Percentiles rank a stretch among this genome's conserved stretches.
Conservation (phyloP, 2,797 vertebrate species). For the Presbytis comata region DNA sequence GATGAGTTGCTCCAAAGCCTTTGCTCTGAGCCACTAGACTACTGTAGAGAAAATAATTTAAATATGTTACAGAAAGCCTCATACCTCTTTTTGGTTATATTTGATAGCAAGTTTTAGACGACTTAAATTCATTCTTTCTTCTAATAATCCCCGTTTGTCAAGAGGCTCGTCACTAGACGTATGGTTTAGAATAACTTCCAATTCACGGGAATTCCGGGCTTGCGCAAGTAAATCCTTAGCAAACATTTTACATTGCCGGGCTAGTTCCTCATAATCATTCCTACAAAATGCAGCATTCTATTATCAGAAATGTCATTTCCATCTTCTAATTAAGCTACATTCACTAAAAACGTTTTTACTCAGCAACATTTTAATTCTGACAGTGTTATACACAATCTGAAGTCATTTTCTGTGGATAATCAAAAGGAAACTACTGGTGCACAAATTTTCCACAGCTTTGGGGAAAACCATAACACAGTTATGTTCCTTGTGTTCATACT, state of each 20-base stretch:
- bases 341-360: constrained; percentile 33
- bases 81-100: constrained; percentile 99
- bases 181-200: constrained; percentile 98
- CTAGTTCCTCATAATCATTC: constrained; percentile 98
- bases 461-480: not conserved
- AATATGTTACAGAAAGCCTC: constrained; percentile 41
- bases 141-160: constrained; percentile 95
- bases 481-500: not conserved
- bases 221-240: constrained; percentile 99
- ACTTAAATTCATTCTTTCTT: constrained; percentile 98
- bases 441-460: not conserved
- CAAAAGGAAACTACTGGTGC: not conserved
- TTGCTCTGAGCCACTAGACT: constrained; percentile 6
- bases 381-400: not conserved
- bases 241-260: constrained; percentile 99
- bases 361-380: constrained; percentile 43
- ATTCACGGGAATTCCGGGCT: constrained; percentile 97
- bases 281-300: constrained; percentile 82
- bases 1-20: not conserved
- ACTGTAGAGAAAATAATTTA: constrained; percentile 31
- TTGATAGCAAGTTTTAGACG: constrained; percentile 99
- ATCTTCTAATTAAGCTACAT: constrained; percentile 15
- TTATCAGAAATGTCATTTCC: constrained; percentile 18
- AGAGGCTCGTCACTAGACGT: constrained; percentile 95
- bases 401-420: not conserved